Evolutionary conservation across 2,113 vertebrate species (phyloP).

Genomic region (Planiliza haematocheilus): DNA sequence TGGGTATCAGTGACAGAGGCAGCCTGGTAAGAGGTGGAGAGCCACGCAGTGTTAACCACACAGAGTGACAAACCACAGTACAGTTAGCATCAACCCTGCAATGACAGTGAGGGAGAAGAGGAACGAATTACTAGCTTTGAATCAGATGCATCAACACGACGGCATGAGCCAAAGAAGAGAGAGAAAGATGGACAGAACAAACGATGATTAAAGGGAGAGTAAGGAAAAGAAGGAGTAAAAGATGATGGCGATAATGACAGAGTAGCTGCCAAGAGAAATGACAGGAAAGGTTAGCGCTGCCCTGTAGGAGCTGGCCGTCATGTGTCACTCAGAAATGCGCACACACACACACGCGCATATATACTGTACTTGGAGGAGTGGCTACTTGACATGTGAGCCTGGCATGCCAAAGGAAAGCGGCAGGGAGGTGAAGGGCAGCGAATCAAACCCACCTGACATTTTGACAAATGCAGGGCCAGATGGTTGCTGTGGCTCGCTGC

Average conservation of each 20-base stretch:
- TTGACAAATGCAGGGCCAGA: constrained; percentile 68
- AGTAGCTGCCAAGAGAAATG: constrained; percentile 59
- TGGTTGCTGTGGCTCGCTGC: constrained; percentile 58
- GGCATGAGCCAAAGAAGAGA: constrained; percentile 9
- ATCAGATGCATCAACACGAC: constrained; percentile 38
- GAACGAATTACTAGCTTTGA: constrained; percentile 15
- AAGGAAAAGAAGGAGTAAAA: constrained; percentile 3
- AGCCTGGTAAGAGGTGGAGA: neutral
- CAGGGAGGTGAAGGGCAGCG: constrained; percentile 55
- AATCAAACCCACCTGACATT: constrained; percentile 68
- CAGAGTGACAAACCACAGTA: constrained; percentile 35
- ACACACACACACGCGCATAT: constrained; percentile 6
- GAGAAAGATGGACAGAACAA: constrained; percentile 21
- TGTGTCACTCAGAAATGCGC: constrained; percentile 63
- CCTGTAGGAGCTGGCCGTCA: constrained; percentile 43
- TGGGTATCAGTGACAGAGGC: neutral
- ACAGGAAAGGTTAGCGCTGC: constrained; percentile 72
- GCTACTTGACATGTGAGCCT: constrained; percentile 32
- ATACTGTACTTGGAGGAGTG: constrained; percentile 15
- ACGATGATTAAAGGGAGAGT: constrained; percentile 28
- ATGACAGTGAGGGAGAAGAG: constrained; percentile 26
- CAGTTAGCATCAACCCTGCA: constrained; percentile 6
- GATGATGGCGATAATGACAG: constrained; percentile 44
- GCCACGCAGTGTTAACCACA: neutral
- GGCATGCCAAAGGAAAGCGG: constrained; percentile 23